phyloP scores from a whole-genome alignment of 30 jellyfish, hydroid and myxozoan species.

The Sanderia malayensis region DNA sequence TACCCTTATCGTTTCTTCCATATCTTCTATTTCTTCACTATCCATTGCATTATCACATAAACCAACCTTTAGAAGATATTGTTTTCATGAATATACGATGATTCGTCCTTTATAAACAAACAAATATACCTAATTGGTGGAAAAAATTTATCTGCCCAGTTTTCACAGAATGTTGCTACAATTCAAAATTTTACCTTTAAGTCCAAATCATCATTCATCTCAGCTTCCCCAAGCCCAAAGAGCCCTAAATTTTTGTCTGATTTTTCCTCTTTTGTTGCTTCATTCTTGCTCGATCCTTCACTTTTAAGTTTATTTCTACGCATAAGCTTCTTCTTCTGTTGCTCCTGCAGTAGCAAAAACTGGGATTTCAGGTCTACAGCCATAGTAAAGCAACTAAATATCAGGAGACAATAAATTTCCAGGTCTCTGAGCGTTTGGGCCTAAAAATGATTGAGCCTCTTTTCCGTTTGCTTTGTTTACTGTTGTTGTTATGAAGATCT shows the following conservation, averaged over 20 bases:
- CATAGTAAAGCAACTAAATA: conserved; percentile 17
- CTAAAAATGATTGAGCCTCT: neutral
- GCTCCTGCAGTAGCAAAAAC: conserved; percentile 54
- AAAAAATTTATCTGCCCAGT: too few species aligned
- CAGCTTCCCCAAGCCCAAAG: neutral
- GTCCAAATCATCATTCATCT: conserved; percentile 29
- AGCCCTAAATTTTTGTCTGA: neutral
- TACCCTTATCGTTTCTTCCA: conserved; percentile 47
- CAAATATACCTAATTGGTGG: too few species aligned
- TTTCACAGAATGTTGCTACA: too few species aligned
- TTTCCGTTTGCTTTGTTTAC: neutral
- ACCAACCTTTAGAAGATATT: conserved; percentile 6
- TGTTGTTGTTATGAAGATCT: conserved; percentile 5
- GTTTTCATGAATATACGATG: too few species aligned
- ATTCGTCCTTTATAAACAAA: too few species aligned
- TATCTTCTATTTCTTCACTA: conserved; percentile 23
- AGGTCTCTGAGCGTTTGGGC: too few species aligned
- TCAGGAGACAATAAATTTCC: too few species aligned
- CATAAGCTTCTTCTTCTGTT: conserved; percentile 41
- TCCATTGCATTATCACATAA: neutral
- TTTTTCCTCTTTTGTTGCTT: neutral
- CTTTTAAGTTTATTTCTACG: conserved; percentile 21
- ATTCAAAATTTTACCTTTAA: conserved; percentile 22
- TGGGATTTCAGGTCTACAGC: conserved; percentile 51
- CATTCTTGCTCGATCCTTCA: neutral